phyloP scores from a whole-genome alignment of 2,113 vertebrate species.

The Phrynosoma blainvillii region DNA sequence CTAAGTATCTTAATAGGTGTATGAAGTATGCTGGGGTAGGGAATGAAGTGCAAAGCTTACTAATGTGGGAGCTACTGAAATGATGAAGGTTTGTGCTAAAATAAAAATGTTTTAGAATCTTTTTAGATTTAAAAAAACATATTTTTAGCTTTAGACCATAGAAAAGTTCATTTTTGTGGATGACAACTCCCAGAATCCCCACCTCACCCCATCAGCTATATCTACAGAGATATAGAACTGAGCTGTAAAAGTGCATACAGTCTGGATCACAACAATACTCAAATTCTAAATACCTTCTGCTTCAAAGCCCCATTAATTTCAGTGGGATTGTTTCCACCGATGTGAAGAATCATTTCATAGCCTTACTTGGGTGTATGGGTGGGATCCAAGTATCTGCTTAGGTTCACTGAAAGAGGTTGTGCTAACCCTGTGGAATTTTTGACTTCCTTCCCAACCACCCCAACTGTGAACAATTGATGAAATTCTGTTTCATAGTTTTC shows the following conservation, averaged over 20 bases:
- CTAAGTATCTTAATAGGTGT: background rate
- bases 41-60: too few species aligned
- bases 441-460: background rate
- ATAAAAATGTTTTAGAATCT: background rate
- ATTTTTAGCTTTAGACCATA: too few species aligned
- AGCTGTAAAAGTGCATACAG: background rate
- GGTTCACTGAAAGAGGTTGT: background rate
- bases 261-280: background rate
- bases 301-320: background rate
- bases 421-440: background rate
- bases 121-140: too few species aligned
- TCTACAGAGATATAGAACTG: too few species aligned
- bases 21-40: background rate
- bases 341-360: background rate
- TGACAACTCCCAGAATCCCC: background rate
- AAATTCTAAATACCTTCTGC: background rate
- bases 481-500: background rate
- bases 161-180: too few species aligned
- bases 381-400: background rate
- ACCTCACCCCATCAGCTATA: too few species aligned
- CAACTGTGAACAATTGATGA: background rate
- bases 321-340: background rate
- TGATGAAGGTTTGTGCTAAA: background rate
- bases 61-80: background rate
- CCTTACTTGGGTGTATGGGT: slow-evolving; percentile 1